phyloP scores from a whole-genome alignment of 2,888 invertebrate genomes.

The Agriopis leucophaearia region DNA sequence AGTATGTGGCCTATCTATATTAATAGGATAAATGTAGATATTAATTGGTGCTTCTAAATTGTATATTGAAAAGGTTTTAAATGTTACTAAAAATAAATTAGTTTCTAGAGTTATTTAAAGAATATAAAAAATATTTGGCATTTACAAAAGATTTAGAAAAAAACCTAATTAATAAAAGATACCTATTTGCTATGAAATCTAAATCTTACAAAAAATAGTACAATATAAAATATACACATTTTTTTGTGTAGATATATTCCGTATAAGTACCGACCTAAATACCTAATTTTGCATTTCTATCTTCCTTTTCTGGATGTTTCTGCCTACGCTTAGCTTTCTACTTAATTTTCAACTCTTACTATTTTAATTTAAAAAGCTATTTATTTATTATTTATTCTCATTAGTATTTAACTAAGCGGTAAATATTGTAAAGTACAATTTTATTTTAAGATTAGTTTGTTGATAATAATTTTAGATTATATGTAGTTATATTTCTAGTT shows the following conservation, averaged over 20 bases:
- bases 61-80: neutral
- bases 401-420: conserved; percentile 27
- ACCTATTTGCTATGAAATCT: neutral
- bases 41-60: conserved; percentile 12
- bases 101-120: neutral
- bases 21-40: neutral
- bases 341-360: conserved; percentile 32
- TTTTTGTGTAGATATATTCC: neutral
- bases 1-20: too few species aligned
- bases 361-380: conserved; percentile 36
- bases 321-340: conserved; percentile 34
- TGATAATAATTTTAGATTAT: conserved; percentile 16
- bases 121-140: neutral
- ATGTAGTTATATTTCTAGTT: conserved; percentile 10
- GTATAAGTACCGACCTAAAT: neutral
- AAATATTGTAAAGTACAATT: conserved; percentile 46
- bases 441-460: conserved; percentile 32
- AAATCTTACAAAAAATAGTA: neutral
- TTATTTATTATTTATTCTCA: conserved; percentile 46
- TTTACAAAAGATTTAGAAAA: neutral
- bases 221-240: neutral
- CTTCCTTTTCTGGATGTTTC: neutral
- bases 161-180: neutral
- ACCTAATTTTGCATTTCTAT: neutral
- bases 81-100: neutral